phyloP scores from a whole-genome alignment of 2,888 invertebrate species.

The Tachina grossa region DNA sequence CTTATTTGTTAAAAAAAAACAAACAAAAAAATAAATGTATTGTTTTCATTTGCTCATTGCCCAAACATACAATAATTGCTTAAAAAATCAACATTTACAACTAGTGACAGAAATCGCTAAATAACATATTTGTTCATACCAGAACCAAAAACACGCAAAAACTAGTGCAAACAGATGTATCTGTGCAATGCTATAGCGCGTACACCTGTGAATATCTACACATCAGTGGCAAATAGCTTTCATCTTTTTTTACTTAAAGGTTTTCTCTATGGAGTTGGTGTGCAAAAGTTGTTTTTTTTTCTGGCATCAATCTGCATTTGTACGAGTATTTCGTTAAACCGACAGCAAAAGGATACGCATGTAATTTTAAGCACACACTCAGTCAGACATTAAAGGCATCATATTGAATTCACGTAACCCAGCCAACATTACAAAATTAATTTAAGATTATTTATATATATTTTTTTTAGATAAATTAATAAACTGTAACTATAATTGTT shows the following conservation, averaged over 20 bases:
- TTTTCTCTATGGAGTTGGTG: slow-evolving; percentile 1
- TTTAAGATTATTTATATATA: not conserved
- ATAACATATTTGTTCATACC: too few species aligned
- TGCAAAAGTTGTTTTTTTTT: not conserved
- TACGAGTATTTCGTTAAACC: slow-evolving; percentile 32
- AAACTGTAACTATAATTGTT: not conserved
- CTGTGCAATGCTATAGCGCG: too few species aligned
- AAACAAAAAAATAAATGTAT: too few species aligned
- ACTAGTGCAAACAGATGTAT: too few species aligned
- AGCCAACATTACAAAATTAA: not conserved
- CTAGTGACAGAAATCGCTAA: too few species aligned
- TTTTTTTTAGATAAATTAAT: not conserved
- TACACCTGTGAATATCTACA: slow-evolving; percentile 8
- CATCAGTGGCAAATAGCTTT: slow-evolving; percentile 13
- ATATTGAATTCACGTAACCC: not conserved
- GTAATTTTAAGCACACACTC: slow-evolving; percentile 13
- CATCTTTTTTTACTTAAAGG: not conserved
- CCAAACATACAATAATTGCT: too few species aligned
- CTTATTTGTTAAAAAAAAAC: too few species aligned
- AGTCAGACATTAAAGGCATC: slow-evolving; percentile 9
- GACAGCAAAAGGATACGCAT: slow-evolving; percentile 30
- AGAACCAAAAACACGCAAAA: too few species aligned
- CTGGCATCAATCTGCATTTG: slow-evolving; percentile 9
- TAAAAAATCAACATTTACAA: too few species aligned
- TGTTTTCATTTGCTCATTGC: too few species aligned